Base-by-base conservation (phyloP, 2,888 invertebrate species). In the Chaetoderma sp. region DNA sequence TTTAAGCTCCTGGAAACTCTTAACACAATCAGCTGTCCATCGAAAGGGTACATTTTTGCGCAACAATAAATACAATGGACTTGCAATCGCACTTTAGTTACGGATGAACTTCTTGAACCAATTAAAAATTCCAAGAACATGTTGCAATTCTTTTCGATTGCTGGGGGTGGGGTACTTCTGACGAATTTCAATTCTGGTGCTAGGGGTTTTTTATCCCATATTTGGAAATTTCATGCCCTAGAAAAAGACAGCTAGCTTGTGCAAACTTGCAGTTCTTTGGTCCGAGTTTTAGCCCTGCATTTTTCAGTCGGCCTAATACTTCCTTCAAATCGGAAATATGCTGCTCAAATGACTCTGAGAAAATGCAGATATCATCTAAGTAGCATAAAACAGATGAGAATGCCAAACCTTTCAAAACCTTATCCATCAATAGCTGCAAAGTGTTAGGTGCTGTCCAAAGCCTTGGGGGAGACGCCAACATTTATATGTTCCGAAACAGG, bases 61-160 rank as follows among this genome's bases (percentile, higher is more conserved):
- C 18, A 61, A n/a, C 39, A 61, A 18, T 6, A 32, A 10, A 30
- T 55, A 25, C 33, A 61, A 21, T 8, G 25, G 33, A 28, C 44
- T n/a, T 18, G 61, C 55, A 8, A 27, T 16, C 16, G 47, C 62
- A 62, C 33, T 45, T 25, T 39, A 62, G 28, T 45, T 42, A 13
- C 32, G 62, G 25, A 56, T 62, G 27, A 39, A 55, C 47, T 56
- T 62, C 28, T 45, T 56, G n/a, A 62, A 45, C 56, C 56, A 62
- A 27, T 62, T 62, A 42, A n/a, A n/a, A 5, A 62, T 21, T 18
- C 62, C 55, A 25, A 62, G 27, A 23, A 33, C 42, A 23, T 36
- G 54, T 16, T 44, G 54, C 6, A 56, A 25, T 10, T 55, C 39
- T 32, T 56, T 42, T 16, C 27, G 8, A 28, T 1, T 47, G 4